Percentiles rank a stretch among this genome's conserved stretches.
phyloP scores from a whole-genome alignment of 2,888 invertebrate genomes.

The Torymus auratus region DNA sequence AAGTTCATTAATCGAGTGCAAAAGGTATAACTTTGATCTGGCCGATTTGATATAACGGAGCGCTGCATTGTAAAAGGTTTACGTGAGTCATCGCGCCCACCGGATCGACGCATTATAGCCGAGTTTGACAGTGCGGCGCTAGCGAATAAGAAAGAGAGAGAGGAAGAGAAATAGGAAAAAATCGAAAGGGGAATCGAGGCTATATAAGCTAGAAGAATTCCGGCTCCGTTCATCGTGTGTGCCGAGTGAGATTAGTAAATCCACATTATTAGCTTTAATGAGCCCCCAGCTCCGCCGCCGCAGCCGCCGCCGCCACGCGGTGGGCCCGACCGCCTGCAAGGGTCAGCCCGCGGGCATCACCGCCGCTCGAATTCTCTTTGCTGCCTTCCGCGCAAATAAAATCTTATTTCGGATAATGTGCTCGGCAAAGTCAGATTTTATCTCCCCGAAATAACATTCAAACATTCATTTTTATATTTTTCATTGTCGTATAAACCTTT shows the following conservation, averaged over 20 bases:
- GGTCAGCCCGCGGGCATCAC: background rate
- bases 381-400: background rate
- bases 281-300: conserved; percentile 63
- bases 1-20: conserved; percentile 33
- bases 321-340: conserved; percentile 18
- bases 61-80: conserved; percentile 35
- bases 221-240: conserved; percentile 8
- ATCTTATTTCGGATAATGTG: background rate
- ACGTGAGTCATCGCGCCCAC: conserved; percentile 42
- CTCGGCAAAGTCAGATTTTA: no score
- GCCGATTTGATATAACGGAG: conserved; percentile 30
- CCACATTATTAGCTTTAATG: conserved; percentile 75
- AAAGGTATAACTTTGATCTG: conserved; percentile 22
- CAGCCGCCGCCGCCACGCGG: conserved; percentile 53
- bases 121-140: conserved; percentile 36
- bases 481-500: no score
- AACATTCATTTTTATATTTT: no score
- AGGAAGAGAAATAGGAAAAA: conserved; percentile 1
- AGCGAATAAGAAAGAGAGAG: conserved; percentile 19
- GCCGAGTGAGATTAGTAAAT: conserved; percentile 71
- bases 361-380: background rate
- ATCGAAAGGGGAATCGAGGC: background rate
- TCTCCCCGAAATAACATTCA: no score
- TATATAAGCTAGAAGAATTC: conserved; percentile 22
- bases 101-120: background rate